A percentile compares a stretch with the other conserved stretches of the same genome.
phyloP scores from a whole-genome alignment of 2,113 vertebrate genomes.

The Scatophagus argus region DNA sequence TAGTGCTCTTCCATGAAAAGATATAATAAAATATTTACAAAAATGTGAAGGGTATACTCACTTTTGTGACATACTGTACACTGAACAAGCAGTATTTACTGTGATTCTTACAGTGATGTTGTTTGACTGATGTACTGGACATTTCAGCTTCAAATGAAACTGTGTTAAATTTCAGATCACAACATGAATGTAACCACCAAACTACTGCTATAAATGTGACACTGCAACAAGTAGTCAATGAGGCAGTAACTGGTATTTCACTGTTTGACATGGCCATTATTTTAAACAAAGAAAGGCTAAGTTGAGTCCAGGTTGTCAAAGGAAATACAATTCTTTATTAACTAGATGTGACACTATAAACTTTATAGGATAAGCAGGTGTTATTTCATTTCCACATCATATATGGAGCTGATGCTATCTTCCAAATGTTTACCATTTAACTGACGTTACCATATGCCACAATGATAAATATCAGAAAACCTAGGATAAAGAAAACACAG shows the following conservation, averaged over 20 bases:
- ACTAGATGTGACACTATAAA: slow-evolving; percentile 19
- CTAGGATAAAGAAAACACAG: neutral
- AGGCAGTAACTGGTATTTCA: neutral
- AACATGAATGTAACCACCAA: neutral
- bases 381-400: neutral
- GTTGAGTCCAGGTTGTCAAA: slow-evolving; percentile 24
- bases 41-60: no score
- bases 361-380: neutral
- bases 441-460: neutral
- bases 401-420: neutral
- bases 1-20: no score
- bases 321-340: slow-evolving; percentile 68
- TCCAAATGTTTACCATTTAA: neutral
- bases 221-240: neutral
- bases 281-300: neutral
- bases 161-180: no score
- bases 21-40: no score
- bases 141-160: no score
- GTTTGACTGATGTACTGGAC: no score
- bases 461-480: neutral
- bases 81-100: no score
- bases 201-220: neutral
- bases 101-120: no score
- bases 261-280: neutral
- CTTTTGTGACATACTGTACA: no score